Base-by-base conservation (phyloP, 2,113 vertebrate species). In the Nothobranchius furzeri region DNA sequence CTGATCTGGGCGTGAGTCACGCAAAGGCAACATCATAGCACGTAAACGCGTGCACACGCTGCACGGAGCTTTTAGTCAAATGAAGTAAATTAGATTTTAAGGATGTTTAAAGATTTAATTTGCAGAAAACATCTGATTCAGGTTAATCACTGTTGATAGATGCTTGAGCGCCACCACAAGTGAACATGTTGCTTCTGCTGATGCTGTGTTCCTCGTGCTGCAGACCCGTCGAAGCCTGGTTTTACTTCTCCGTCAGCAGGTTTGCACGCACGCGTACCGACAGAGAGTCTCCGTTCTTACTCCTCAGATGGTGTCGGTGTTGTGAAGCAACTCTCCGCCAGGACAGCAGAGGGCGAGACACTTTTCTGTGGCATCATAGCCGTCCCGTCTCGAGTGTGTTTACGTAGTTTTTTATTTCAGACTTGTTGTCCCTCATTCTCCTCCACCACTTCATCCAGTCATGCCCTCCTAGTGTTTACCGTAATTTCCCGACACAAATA, bases 1-100 rank as follows among this genome's bases (percentile, higher is more conserved):
- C 58, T 54, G 59, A 49, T 49, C 45, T 85, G 67, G 43, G 24
- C 61, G 75, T 92, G 92, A 93, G 91, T 75, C 91, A 84, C 56
- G 79, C 47, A 54, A 68, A 40, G 7, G 9, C 37, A 40, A 9
- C 4, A 40, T 40, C 9, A 40, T 40, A 40, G 7, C 37, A 68
- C 64, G 56, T 58, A 66, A 55, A 83, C 75, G 70, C 30, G 67
- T n/a, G 79, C 9, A 40, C 90, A 89, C 61, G 57, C 54, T 89
- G 91, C 92, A 92, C 92, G 83, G 92, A 92, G 94, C 92, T 93
- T 96, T 95, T 95, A 95, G 96, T 97, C 93, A 91, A 93, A 95
- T 96, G 95, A 93, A 91, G 93, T 92, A 94, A 94, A 96, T 95
- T 94, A 94, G 92, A 94, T 95, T 95, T 94, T 89, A 90, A 91